phyloP scores from a whole-genome alignment of 2,888 invertebrate species.

The Tanypteryx hageni region DNA sequence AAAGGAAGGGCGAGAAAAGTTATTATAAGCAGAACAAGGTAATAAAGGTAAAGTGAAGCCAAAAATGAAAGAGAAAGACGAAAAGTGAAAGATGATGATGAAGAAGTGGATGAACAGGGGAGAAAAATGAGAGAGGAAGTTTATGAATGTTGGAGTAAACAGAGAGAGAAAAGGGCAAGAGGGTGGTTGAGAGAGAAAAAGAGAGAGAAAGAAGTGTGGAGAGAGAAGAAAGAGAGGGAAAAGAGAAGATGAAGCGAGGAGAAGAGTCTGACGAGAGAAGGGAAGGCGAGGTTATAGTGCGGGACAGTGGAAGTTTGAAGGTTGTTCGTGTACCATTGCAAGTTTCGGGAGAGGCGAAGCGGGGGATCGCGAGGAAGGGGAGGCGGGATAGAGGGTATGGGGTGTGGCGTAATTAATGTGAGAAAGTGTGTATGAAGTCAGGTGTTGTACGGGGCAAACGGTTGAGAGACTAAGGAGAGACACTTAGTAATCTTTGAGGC shows the following conservation, averaged over 20 bases:
- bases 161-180: background rate
- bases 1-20: background rate
- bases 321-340: conserved; percentile 27
- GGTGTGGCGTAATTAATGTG: conserved; percentile 51
- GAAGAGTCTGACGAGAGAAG: no score
- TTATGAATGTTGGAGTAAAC: background rate
- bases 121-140: background rate
- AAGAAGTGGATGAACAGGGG: background rate
- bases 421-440: conserved; percentile 61
- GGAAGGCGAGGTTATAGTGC: background rate
- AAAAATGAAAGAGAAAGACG: background rate
- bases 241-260: background rate
- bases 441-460: conserved; percentile 39
- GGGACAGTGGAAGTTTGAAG: conserved; percentile 40
- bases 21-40: no score
- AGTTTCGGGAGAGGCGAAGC: conserved; percentile 32
- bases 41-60: background rate
- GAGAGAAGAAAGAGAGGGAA: background rate
- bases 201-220: background rate
- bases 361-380: background rate
- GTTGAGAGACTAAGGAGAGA: conserved; percentile 21
- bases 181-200: background rate
- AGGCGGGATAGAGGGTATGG: background rate
- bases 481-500: conserved; percentile 8
- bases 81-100: background rate